These are phyloP conservation scores for Silurus meridionalis DNA, from an alignment of 2,113 vertebrate species.

Conservation along the genomic window DNA sequence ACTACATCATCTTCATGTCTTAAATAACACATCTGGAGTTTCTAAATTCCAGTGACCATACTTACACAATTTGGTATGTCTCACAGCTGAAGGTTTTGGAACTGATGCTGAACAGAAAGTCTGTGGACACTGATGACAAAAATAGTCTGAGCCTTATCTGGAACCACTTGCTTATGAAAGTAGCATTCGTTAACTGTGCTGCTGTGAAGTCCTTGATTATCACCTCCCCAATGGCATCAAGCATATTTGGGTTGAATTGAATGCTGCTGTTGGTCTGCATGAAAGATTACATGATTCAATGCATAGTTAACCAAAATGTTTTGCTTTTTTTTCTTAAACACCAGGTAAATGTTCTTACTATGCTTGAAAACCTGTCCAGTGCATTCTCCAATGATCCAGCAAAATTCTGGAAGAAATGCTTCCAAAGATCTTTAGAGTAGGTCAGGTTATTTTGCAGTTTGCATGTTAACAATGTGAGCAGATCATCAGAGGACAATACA, in stretches of 20 bases:
- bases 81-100: slow-evolving; percentile 61
- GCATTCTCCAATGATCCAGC: slow-evolving; percentile 46
- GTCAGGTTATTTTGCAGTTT: not conserved
- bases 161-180: no score
- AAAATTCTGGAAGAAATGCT: slow-evolving; percentile 57
- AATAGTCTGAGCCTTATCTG: slow-evolving; percentile 48
- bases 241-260: not conserved
- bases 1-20: not conserved
- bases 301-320: not conserved
- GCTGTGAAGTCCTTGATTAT: slow-evolving; percentile 25
- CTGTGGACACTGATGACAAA: slow-evolving; percentile 48
- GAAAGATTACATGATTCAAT: not conserved
- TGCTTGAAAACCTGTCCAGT: slow-evolving; percentile 43
- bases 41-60: not conserved
- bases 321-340: not conserved
- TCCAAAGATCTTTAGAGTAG: slow-evolving; percentile 54
- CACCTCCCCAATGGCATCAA: slow-evolving; percentile 33
- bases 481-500: slow-evolving; percentile 41
- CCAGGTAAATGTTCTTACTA: no score
- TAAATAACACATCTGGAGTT: not conserved
- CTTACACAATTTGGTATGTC: slow-evolving; percentile 53
- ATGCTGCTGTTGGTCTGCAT: not conserved
- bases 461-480: slow-evolving; percentile 55
- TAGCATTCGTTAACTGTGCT: not conserved
- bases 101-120: slow-evolving; percentile 57